Percentiles rank a stretch among this genome's conserved stretches.
phyloP scores from a whole-genome alignment of 2,888 invertebrate genomes.

The Myopa testacea region DNA sequence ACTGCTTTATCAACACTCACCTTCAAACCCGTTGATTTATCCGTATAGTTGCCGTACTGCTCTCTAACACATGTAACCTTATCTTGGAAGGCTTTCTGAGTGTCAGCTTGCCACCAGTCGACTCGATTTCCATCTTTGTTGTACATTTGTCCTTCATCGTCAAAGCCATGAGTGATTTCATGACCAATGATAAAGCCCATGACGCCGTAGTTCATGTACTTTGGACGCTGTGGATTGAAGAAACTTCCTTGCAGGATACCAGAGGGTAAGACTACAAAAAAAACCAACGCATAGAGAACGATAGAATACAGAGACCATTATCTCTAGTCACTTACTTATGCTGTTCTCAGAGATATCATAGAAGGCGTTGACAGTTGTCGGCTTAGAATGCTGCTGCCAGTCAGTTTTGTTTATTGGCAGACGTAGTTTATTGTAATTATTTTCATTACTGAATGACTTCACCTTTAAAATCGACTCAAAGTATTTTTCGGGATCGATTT shows the following conservation, averaged over 20 bases:
- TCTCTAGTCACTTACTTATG: slow-evolving; percentile 77
- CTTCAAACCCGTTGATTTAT: slow-evolving; percentile 66
- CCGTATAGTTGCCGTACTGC: slow-evolving; percentile 92
- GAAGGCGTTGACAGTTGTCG: slow-evolving; percentile 88
- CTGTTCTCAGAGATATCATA: slow-evolving; percentile 89
- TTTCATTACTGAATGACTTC: slow-evolving; percentile 84
- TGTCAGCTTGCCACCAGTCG: slow-evolving; percentile 92
- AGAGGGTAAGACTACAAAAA: neutral
- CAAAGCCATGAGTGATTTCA: slow-evolving; percentile 92
- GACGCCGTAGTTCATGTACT: slow-evolving; percentile 55
- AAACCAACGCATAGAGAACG: neutral
- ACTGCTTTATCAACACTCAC: neutral
- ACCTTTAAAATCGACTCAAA: slow-evolving; percentile 82
- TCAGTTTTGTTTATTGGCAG: slow-evolving; percentile 86
- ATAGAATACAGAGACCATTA: no score
- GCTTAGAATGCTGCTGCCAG: slow-evolving; percentile 86
- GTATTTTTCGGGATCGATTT: slow-evolving; percentile 77
- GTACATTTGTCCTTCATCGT: slow-evolving; percentile 90
- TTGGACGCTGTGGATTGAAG: neutral
- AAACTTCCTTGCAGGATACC: neutral
- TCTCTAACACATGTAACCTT: slow-evolving; percentile 92
- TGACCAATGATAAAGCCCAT: slow-evolving; percentile 89
- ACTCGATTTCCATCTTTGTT: slow-evolving; percentile 91
- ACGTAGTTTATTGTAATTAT: slow-evolving; percentile 80
- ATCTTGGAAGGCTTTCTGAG: slow-evolving; percentile 84